These are phyloP conservation scores for Aphelenchoides avenae DNA, from an alignment of 1,140 invertebrate species.

Conservation along the genomic window DNA sequence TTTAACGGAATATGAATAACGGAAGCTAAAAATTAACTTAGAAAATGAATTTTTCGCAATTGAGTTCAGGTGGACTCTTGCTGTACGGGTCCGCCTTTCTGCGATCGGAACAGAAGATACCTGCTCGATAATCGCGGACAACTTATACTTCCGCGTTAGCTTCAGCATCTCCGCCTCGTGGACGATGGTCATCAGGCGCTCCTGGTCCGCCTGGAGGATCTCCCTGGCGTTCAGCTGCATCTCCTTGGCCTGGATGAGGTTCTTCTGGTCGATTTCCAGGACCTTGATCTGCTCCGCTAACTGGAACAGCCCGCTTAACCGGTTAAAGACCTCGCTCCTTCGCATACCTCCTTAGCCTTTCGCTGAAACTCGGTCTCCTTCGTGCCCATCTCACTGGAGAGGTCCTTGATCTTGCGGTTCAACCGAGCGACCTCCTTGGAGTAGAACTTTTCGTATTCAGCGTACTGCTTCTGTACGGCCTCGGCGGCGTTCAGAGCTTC, in stretches of 20 bases:
- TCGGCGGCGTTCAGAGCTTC: conserved; percentile 52
- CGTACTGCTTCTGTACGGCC: conserved; percentile 51
- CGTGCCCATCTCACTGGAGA: conserved; percentile 28
- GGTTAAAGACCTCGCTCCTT: neutral
- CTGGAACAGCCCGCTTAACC: conserved; percentile 18
- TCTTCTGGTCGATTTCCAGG: conserved; percentile 53
- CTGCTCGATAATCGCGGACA: conserved; percentile 50
- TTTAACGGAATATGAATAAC: neutral
- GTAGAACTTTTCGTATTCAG: conserved; percentile 55
- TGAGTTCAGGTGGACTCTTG: neutral
- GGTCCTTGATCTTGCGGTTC: conserved; percentile 45
- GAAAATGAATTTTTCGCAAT: neutral
- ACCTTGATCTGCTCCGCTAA: conserved; percentile 48
- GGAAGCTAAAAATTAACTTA: neutral
- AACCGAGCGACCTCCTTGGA: conserved; percentile 52
- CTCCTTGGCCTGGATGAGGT: conserved; percentile 46
- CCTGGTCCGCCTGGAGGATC: conserved; percentile 41
- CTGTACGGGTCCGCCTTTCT: neutral
- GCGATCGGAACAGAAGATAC: conserved; percentile 3
- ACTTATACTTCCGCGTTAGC: conserved; percentile 51
- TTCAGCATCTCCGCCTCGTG: conserved; percentile 49
- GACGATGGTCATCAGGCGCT: conserved; percentile 44
- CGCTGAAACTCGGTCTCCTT: conserved; percentile 45
- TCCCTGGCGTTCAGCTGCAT: conserved; percentile 43
- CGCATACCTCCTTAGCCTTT: conserved; percentile 40